phyloP scores from a whole-genome alignment of 1,140 invertebrate genomes.

The Cyclargus thomasi region DNA sequence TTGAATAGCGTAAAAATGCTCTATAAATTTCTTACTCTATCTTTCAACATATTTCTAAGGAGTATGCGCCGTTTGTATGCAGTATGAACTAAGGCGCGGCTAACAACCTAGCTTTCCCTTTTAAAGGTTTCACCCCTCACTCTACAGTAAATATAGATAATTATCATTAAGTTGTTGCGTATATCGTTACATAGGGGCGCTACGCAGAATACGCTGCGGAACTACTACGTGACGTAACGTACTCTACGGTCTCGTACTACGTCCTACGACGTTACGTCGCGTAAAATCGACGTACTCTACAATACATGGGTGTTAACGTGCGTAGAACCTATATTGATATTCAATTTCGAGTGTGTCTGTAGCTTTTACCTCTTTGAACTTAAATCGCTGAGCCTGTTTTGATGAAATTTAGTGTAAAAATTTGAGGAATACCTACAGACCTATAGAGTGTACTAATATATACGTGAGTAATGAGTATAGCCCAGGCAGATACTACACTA shows the following conservation, averaged over 20 bases:
- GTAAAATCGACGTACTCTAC: not conserved
- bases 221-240: not conserved
- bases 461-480: too few species aligned
- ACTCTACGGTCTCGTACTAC: too few species aligned
- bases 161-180: conserved; percentile 3
- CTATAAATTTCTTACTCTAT: not conserved
- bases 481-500: too few species aligned
- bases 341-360: too few species aligned
- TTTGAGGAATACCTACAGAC: too few species aligned
- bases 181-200: not conserved
- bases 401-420: too few species aligned
- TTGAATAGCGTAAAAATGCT: not conserved
- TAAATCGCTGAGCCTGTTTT: too few species aligned
- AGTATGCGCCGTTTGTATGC: not conserved
- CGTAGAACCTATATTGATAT: too few species aligned
- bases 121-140: not conserved
- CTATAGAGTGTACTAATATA: too few species aligned
- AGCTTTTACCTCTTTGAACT: too few species aligned
- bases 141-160: not conserved
- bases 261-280: not conserved
- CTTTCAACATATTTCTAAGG: not conserved
- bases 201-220: not conserved
- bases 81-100: not conserved
- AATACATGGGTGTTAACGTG: too few species aligned
- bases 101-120: not conserved